phyloP scores from a whole-genome alignment of 2,888 invertebrate genomes.

The Tortricodes alternella region DNA sequence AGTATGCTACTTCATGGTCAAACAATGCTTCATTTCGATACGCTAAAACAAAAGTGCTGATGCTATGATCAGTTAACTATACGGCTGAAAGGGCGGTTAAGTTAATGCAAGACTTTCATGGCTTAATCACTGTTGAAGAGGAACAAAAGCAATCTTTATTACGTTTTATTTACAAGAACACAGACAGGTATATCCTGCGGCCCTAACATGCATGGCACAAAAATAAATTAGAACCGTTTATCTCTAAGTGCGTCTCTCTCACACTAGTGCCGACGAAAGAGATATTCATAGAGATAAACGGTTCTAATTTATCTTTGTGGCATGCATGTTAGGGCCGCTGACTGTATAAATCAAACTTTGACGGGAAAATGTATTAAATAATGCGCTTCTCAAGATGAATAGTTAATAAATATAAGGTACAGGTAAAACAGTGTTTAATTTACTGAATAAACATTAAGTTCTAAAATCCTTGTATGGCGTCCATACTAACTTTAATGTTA shows the following conservation, averaged over 20 bases:
- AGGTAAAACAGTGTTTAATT: background rate
- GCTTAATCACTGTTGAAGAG: background rate
- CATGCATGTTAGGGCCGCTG: no score
- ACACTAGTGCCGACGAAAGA: no score
- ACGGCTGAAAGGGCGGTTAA: background rate
- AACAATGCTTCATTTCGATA: background rate
- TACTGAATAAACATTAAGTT: background rate
- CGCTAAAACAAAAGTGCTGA: background rate
- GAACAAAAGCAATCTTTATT: conserved; percentile 12
- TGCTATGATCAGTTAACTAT: background rate
- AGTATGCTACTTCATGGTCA: background rate
- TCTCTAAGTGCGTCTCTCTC: no score
- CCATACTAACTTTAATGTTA: conserved; percentile 2
- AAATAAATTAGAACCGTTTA: no score
- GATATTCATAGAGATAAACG: no score
- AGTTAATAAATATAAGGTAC: background rate
- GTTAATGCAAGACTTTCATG: background rate
- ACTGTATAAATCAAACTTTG: conserved; percentile 25
- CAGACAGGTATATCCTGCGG: conserved; percentile 24
- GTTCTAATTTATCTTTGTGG: no score
- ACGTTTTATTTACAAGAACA: conserved; percentile 25
- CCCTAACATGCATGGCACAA: no score
- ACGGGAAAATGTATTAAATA: conserved; percentile 17
- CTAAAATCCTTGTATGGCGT: background rate
- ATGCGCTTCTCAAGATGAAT: background rate